Evolutionary conservation across 2,797 vertebrate genomes (phyloP).

Genomic region (Selene dorsalis): DNA sequence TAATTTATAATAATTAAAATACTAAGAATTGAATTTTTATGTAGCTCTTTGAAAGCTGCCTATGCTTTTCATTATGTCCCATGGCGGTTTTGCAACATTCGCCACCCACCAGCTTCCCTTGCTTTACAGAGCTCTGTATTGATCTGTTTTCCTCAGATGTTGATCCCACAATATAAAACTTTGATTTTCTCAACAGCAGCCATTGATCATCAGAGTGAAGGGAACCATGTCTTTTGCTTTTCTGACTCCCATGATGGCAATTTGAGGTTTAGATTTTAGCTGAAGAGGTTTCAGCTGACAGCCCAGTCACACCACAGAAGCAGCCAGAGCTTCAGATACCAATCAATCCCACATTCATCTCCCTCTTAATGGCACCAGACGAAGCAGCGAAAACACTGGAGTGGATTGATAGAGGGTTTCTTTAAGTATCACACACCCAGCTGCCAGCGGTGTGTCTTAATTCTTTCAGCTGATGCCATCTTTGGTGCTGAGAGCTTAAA

Average conservation of each 20-base stretch:
- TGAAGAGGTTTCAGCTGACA: conserved; percentile 42
- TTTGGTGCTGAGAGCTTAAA: conserved; percentile 26
- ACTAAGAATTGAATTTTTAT: not conserved
- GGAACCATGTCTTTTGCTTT: conserved; percentile 16
- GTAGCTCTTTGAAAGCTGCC: conserved; percentile 29
- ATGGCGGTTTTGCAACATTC: conserved; percentile 29
- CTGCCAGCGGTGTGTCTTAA: conserved; percentile 25
- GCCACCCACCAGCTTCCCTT: conserved; percentile 39
- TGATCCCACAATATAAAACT: conserved; percentile 61
- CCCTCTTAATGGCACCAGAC: conserved; percentile 12
- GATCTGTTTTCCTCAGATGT: conserved; percentile 66
- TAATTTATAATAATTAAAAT: conserved; percentile 25
- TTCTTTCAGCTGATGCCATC: conserved; percentile 18
- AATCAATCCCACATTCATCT: conserved; percentile 33
- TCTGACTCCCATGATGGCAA: conserved; percentile 22
- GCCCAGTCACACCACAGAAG: conserved; percentile 20
- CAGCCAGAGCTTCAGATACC: conserved; percentile 15
- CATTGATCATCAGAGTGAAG: conserved; percentile 55
- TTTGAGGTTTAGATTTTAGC: conserved; percentile 43
- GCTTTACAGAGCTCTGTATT: conserved; percentile 46
- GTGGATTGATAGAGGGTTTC: conserved; percentile 44
- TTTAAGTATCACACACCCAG: conserved; percentile 40
- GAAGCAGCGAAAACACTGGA: conserved; percentile 24
- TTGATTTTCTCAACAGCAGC: conserved; percentile 58
- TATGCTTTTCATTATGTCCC: conserved; percentile 12